These are phyloP conservation scores for Prinia subflava DNA, from an alignment of 2,113 vertebrate species.

Conservation along the genomic window DNA sequence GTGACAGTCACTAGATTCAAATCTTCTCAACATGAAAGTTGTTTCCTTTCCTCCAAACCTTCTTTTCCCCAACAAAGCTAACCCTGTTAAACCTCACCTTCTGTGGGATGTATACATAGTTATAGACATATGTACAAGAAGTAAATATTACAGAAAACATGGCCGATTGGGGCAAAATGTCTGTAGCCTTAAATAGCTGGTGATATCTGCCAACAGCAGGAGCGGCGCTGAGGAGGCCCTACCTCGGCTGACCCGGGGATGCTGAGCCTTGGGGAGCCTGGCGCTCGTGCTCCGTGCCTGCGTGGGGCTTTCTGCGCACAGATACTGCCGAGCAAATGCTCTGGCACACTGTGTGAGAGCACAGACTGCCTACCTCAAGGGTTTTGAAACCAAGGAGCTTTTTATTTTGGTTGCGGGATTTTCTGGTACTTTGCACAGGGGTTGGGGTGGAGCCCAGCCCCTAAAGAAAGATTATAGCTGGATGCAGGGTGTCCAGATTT, in stretches of 20 bases:
- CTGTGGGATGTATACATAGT: constrained; percentile 66
- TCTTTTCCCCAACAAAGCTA: constrained; percentile 63
- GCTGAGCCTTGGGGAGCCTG: not conserved
- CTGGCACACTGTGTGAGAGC: accelerated
- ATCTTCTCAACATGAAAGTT: constrained; percentile 54
- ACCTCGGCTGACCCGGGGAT: not conserved
- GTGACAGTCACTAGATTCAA: constrained; percentile 59
- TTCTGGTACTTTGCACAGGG: not conserved
- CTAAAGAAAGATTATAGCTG: not conserved
- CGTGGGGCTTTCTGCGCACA: not conserved
- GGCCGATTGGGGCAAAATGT: constrained; percentile 44
- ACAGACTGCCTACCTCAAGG: not conserved
- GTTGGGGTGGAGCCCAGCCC: not conserved
- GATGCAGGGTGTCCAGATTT: not conserved
- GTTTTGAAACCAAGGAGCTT: not conserved
- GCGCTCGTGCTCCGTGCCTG: not conserved
- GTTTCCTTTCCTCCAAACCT: constrained; percentile 60
- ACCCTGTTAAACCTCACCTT: constrained; percentile 68
- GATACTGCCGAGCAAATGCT: not conserved
- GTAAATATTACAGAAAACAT: constrained; percentile 51
- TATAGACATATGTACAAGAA: constrained; percentile 59
- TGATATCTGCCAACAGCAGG: constrained; percentile 29
- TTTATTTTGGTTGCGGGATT: not conserved
- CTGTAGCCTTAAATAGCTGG: constrained; percentile 37
- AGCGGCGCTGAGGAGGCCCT: not conserved